These are phyloP conservation scores for Oxyura jamaicensis DNA, from an alignment of 2,113 vertebrate genomes.

Conservation along the genomic window DNA sequence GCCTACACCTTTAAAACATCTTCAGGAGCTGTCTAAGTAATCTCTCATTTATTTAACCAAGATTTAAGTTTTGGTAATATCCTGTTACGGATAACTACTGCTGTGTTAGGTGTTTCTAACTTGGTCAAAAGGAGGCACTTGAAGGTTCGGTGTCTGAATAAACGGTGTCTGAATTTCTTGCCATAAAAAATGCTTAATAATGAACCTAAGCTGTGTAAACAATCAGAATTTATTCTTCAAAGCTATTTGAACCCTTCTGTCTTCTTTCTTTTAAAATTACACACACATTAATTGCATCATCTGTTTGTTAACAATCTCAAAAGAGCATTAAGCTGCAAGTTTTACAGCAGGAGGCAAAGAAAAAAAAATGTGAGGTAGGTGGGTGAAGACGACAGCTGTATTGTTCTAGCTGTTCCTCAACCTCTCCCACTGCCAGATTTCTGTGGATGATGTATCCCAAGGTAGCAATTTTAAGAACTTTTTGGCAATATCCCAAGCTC, in stretches of 20 bases:
- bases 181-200: neutral
- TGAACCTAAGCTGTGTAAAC: neutral
- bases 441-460: slow-evolving; percentile 55
- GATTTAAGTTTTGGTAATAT: neutral
- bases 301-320: slow-evolving; percentile 43
- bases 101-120: neutral
- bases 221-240: neutral
- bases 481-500: slow-evolving; percentile 43
- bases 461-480: slow-evolving; percentile 64
- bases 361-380: slow-evolving; percentile 28
- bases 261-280: neutral
- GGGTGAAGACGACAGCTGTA: slow-evolving; percentile 62
- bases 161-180: neutral
- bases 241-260: neutral
- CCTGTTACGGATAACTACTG: neutral
- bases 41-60: neutral
- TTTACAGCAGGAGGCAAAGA: slow-evolving; percentile 39
- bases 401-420: slow-evolving; percentile 64
- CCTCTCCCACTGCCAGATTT: slow-evolving; percentile 60
- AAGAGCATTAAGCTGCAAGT: neutral
- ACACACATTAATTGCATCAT: neutral
- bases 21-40: neutral
- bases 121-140: neutral
- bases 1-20: neutral
- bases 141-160: neutral